phyloP scores from a whole-genome alignment of 2,797 vertebrate species.

The Gouania willdenowi region DNA sequence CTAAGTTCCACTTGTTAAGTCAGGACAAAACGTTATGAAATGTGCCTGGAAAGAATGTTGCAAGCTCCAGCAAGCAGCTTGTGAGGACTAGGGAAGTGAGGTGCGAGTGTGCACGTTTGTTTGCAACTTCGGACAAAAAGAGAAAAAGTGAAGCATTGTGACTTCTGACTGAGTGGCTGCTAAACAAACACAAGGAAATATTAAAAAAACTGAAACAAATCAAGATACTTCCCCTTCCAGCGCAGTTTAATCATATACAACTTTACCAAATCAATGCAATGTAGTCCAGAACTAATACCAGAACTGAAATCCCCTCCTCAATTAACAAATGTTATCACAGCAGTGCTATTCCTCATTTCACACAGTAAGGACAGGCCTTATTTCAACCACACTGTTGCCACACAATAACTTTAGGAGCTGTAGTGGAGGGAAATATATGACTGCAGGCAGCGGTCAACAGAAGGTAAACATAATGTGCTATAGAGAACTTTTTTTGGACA shows the following conservation, averaged over 20 bases:
- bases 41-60: conserved; percentile 72
- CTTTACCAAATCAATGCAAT: too few species aligned
- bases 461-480: not conserved
- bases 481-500: not conserved
- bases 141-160: conserved; percentile 22
- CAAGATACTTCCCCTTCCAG: too few species aligned
- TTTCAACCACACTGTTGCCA: conserved; percentile 27
- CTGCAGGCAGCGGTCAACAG: not conserved
- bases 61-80: conserved; percentile 74
- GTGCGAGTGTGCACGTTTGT: conserved; percentile 20
- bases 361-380: conserved; percentile 31
- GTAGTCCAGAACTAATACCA: too few species aligned
- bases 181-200: conserved; percentile 1
- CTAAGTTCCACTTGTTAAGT: conserved; percentile 50
- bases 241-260: too few species aligned
- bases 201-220: too few species aligned
- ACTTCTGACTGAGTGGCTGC: not conserved
- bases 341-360: conserved; percentile 36
- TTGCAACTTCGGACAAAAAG: conserved; percentile 22
- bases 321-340: conserved; percentile 13
- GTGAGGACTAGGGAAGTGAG: conserved; percentile 53
- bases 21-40: conserved; percentile 68
- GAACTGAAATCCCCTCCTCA: too few species aligned
- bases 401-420: conserved; percentile 29
- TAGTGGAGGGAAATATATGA: conserved; percentile 5